Evolutionary conservation across 2,113 vertebrate species (phyloP), one percentile per base, ranked within the genome.

Genomic region (Crotalus horridus): DNA sequence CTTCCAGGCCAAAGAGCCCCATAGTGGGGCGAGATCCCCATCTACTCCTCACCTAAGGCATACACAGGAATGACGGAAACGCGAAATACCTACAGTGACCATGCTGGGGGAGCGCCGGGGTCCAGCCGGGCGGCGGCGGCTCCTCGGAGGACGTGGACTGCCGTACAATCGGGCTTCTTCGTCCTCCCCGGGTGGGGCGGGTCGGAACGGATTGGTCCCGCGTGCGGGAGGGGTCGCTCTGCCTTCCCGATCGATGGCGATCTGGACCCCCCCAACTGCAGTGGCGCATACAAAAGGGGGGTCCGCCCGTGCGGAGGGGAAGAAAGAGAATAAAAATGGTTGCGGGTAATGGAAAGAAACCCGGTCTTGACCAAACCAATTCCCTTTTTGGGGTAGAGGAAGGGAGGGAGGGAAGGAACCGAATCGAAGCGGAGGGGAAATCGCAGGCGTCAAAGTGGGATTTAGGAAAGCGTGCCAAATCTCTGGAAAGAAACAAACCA

Each of bases 11-110:
- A 23, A 12, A 91, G 23, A 23, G 3, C 39, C 59, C 64, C 0
- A 24, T 0, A 20, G 24, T 3, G 6, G 11, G 46, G 7, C 2
- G 58, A 12, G 1, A 87, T 23, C 29, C 85, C 26, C n/a, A 0
- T 13, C 87, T 12, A 12, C 43, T 10, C 21, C 55, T 20, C 23
- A 33, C 46, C 39, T 46, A 7, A 8, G 15, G 21, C 46, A 29
- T 54, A 69, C 3, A 53, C n/a, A 89, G 64, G 61, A 56, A 43
- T 88, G 61, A 23, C 9, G 10, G 64, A 48, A n/a, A 13, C 88
- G 92, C 53, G 64, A 51, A 94, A 96, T 97, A 97, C 97, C 96
- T 97, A 97, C 97, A 95, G 97, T 97, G 97, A 97, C 97, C 97
- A 97, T 97, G 97, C 97, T 97, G 94, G 95, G 95, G 95, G 96